These are phyloP conservation scores for Sebastes trivittatus DNA, from an alignment of 2,797 vertebrate species.

Conservation along the genomic window DNA sequence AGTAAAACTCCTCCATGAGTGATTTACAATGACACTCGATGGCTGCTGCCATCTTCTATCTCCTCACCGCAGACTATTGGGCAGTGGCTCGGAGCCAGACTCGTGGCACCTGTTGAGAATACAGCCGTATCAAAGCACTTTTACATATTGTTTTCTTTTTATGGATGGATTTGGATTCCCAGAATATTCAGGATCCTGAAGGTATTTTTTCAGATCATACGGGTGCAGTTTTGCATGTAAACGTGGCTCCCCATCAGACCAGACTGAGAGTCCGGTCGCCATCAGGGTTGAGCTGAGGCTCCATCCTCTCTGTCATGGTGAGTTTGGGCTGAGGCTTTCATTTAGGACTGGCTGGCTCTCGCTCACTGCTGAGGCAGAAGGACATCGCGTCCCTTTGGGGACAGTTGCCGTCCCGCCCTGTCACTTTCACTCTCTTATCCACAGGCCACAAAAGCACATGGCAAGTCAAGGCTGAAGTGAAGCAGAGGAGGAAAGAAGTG, in stretches of 20 bases:
- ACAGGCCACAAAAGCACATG: constrained; percentile 32
- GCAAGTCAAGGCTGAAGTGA: constrained; percentile 28
- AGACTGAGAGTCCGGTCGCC: constrained; percentile 23
- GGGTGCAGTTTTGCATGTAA: constrained; percentile 17
- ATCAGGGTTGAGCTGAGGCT: constrained; percentile 25
- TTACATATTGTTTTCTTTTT: constrained; percentile 19
- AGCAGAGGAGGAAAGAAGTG: background rate
- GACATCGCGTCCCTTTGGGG: constrained; percentile 61
- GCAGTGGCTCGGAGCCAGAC: constrained; percentile 34
- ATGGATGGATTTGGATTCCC: constrained; percentile 25
- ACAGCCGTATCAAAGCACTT: constrained; percentile 15
- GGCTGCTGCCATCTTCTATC: constrained; percentile 55
- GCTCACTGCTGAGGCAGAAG: constrained; percentile 56
- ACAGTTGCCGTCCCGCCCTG: constrained; percentile 41
- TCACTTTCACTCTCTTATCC: constrained; percentile 65
- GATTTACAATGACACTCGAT: constrained; percentile 66
- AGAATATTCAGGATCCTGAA: background rate
- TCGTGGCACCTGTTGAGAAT: constrained; percentile 61
- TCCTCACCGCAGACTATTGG: constrained; percentile 25
- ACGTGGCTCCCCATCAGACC: constrained; percentile 19
- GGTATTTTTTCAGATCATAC: background rate
- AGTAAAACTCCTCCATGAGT: constrained; percentile 60
- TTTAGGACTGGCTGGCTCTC: constrained; percentile 47
- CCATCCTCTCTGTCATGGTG: constrained; percentile 55
- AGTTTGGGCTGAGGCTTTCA: constrained; percentile 65